Conservation (phyloP, 2,888 invertebrate species). For the Cactoblastis cactorum region DNA sequence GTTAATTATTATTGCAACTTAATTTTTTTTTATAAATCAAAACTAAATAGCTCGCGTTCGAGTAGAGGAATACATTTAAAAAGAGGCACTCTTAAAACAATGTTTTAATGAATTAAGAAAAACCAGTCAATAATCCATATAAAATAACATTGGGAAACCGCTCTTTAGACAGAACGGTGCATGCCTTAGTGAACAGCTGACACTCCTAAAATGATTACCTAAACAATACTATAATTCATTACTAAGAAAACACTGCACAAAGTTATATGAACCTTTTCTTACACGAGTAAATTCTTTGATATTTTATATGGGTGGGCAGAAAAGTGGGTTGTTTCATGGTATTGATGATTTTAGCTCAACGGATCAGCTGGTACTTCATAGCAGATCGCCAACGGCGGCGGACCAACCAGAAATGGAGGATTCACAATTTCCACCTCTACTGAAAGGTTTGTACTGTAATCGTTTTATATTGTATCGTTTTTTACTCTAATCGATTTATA, state of each 20-base stretch:
- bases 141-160: constrained; percentile 30
- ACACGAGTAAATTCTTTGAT: background rate
- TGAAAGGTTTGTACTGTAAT: constrained; percentile 48
- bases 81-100: too few species aligned
- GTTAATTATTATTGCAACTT: background rate
- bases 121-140: constrained; percentile 27
- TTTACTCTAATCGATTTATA: too few species aligned
- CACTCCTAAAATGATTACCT: constrained; percentile 16
- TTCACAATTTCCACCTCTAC: constrained; percentile 75
- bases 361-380: constrained; percentile 69
- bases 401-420: constrained; percentile 58
- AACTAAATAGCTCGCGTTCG: too few species aligned
- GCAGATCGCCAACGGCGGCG: constrained; percentile 70
- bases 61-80: too few species aligned
- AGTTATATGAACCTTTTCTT: constrained; percentile 4
- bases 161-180: constrained; percentile 44
- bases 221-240: constrained; percentile 15
- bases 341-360: constrained; percentile 55
- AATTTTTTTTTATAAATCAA: too few species aligned
- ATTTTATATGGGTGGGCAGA: background rate
- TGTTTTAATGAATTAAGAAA: constrained; percentile 14
- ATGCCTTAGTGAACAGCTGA: constrained; percentile 29
- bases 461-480: too few species aligned
- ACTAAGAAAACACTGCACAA: constrained; percentile 16
- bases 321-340: constrained; percentile 2